These are phyloP conservation scores for Cassiopea andromeda DNA, from an alignment of 30 jellyfish, hydroid and myxozoan genomes.

Conservation along the genomic window DNA sequence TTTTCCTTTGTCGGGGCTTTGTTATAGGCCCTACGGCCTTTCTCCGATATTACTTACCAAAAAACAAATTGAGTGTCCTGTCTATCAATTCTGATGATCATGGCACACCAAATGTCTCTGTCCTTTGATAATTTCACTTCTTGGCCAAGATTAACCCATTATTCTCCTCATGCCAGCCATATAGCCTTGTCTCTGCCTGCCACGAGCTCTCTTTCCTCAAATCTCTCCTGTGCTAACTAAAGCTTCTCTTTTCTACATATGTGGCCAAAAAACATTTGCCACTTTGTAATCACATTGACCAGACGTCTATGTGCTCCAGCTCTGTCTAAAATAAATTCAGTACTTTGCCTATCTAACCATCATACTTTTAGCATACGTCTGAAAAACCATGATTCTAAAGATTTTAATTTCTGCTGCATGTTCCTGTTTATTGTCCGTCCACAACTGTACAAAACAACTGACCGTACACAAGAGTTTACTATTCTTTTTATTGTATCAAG, in stretches of 20 bases:
- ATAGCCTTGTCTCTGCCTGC: too few relatives aligned
- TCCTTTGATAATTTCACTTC: not conserved
- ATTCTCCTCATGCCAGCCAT: not conserved
- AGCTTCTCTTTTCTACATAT: not conserved
- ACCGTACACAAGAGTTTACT: not conserved
- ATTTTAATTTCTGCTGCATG: not conserved
- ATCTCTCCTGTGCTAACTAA: not conserved
- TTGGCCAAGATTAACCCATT: not conserved
- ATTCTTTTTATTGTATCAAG: not conserved
- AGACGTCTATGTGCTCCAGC: not conserved
- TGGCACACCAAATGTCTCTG: not conserved
- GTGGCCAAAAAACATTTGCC: not conserved
- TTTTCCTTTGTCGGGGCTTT: too few relatives aligned
- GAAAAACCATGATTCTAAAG: too few relatives aligned
- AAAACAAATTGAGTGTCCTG: not conserved
- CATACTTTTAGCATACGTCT: too few relatives aligned
- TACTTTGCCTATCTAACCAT: not conserved
- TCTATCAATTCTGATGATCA: not conserved
- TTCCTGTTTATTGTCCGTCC: not conserved
- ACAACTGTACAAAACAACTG: not conserved
- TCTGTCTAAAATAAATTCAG: too few relatives aligned
- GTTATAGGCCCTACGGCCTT: too few relatives aligned
- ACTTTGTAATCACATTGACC: not conserved
- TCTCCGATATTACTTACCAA: too few relatives aligned
- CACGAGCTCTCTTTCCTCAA: not conserved